A percentile compares a stretch with the other conserved stretches of the same genome.
These are phyloP conservation scores for Scelioninae gen. 2 DNA, from an alignment of 2,888 invertebrate species.

Conservation along the genomic window DNA sequence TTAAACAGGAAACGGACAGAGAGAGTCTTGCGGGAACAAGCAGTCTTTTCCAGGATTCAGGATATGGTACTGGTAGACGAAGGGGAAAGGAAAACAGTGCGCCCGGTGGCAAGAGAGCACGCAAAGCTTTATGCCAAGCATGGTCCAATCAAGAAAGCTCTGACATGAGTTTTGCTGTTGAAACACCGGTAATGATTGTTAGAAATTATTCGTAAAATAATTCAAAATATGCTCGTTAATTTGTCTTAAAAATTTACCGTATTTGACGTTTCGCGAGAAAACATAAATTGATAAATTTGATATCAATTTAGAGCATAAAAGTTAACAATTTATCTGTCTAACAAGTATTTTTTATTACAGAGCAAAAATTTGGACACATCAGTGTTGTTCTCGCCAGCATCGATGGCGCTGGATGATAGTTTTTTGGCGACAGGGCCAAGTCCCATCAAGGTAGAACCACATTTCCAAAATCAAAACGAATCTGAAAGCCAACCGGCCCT, in stretches of 20 bases:
- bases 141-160: slow-evolving; percentile 81
- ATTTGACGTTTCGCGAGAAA: too few relatives aligned
- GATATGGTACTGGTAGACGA: slow-evolving; percentile 77
- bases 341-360: slow-evolving; percentile 81
- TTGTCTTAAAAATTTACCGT: too few relatives aligned
- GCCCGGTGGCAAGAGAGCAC: slow-evolving; percentile 82
- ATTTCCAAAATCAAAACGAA: slow-evolving; percentile 72
- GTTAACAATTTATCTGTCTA: too few relatives aligned
- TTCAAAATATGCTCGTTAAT: too few relatives aligned
- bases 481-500: slow-evolving; percentile 72
- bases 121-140: slow-evolving; percentile 87
- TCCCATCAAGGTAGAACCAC: slow-evolving; percentile 78
- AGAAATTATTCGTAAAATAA: too few relatives aligned
- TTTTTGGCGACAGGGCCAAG: slow-evolving; percentile 81
- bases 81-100: slow-evolving; percentile 83
- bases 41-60: slow-evolving; percentile 77
- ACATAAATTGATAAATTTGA: too few relatives aligned
- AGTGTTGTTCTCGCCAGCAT: slow-evolving; percentile 90
- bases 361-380: slow-evolving; percentile 90
- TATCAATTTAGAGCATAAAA: too few relatives aligned
- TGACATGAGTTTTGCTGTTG: slow-evolving; percentile 83
- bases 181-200: slow-evolving; percentile 83
- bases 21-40: slow-evolving; percentile 74
- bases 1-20: slow-evolving; percentile 86
- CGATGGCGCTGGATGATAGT: slow-evolving; percentile 87